phyloP scores from a whole-genome alignment of 2,797 vertebrate species.

The Sebastes vulpes region DNA sequence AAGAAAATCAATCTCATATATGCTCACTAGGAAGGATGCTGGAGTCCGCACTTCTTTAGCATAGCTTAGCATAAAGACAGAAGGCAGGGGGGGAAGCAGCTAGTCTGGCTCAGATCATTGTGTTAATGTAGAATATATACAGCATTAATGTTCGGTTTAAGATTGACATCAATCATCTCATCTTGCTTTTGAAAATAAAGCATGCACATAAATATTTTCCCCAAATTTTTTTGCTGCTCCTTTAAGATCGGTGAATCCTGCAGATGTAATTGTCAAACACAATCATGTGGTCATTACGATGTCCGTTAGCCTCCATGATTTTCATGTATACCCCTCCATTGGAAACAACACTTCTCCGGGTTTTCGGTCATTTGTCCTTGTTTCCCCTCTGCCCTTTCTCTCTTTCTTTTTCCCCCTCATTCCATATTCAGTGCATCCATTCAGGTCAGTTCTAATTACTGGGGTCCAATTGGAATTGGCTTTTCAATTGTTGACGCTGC shows the following conservation, averaged over 20 bases:
- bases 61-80: background rate
- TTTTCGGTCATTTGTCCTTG: conserved; percentile 66
- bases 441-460: conserved; percentile 86
- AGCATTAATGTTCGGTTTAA: background rate
- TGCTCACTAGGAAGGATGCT: background rate
- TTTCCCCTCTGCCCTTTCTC: conserved; percentile 53
- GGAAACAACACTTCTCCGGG: conserved; percentile 14
- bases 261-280: conserved; percentile 30
- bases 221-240: background rate
- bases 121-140: background rate
- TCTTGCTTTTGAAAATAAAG: background rate
- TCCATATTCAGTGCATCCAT: conserved; percentile 74
- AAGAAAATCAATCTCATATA: background rate
- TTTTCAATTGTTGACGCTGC: conserved; percentile 85
- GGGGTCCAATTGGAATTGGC: conserved; percentile 85
- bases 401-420: conserved; percentile 34
- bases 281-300: conserved; percentile 32
- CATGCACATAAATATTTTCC: background rate
- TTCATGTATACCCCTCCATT: background rate
- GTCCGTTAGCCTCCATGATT: conserved; percentile 1
- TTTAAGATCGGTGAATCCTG: background rate
- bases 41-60: background rate
- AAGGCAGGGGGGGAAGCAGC: background rate
- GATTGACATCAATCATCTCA: background rate
- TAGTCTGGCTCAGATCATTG: background rate